Conservation (phyloP, 2,113 vertebrate species). For the Lethenteron camtschaticum region DNA sequence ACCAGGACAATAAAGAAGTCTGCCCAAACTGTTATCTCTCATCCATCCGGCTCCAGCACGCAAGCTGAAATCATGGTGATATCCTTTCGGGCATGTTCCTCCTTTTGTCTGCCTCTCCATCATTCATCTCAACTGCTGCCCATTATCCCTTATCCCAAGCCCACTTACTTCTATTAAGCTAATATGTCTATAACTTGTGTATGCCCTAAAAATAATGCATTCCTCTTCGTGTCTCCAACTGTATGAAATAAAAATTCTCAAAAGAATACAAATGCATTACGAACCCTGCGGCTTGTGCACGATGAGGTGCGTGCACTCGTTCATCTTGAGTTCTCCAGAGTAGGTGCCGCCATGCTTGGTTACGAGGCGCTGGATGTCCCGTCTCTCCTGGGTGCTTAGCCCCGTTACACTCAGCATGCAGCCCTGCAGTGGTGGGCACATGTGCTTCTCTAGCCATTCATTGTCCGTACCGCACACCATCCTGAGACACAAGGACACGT, state of each 20-base stretch:
- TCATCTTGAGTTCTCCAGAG: slow-evolving; percentile 75
- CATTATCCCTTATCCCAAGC: too few relatives aligned
- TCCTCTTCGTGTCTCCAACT: not conserved
- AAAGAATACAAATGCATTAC: not conserved
- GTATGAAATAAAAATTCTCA: not conserved
- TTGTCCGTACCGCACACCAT: not conserved
- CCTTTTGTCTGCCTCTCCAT: too few relatives aligned
- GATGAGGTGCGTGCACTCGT: slow-evolving; percentile 86
- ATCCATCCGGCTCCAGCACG: too few relatives aligned
- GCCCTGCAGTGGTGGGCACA: slow-evolving; percentile 60
- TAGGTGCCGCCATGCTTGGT: slow-evolving; percentile 54
- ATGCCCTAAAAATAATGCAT: too few relatives aligned
- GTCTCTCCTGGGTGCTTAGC: slow-evolving; percentile 43
- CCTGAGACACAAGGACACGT: not conserved
- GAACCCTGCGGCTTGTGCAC: slow-evolving; percentile 67
- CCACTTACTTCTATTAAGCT: too few relatives aligned
- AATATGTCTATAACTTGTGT: too few relatives aligned
- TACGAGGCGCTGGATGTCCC: slow-evolving; percentile 57
- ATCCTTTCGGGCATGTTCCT: too few relatives aligned
- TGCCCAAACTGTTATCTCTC: too few relatives aligned
- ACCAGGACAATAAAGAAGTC: too few relatives aligned
- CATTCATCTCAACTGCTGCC: too few relatives aligned
- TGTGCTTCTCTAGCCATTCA: slow-evolving; percentile 27
- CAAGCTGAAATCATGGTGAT: too few relatives aligned
- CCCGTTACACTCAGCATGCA: slow-evolving; percentile 79